Base-by-base conservation (phyloP, 1,140 invertebrate species). In the Bombus haemorrhoidalis region DNA sequence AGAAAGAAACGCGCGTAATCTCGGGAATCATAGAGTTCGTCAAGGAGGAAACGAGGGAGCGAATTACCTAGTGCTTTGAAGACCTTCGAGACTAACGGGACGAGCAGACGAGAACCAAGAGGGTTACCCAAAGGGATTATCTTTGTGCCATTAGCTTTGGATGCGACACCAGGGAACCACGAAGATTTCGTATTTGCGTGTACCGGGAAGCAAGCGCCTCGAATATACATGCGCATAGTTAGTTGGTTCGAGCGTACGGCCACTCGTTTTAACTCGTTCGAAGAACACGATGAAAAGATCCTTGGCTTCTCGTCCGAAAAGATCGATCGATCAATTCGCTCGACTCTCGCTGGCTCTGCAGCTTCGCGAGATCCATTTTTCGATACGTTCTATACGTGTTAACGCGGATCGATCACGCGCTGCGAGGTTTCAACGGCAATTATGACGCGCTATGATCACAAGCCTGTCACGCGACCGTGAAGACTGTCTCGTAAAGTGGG, bases 141-240 rank as follows among this genome's bases (percentile, higher is more conserved):
- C 92, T 93, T 93, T 92, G 92, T 93, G 84, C 89, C 92, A 94
- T 94, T 92, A 93, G 89, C 91, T 92, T 92, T 92, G 90, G 92
- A 92, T 86, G 89, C 87, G 74, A 85, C 71, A 66, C 86, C 71
- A n/a, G 22, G 78, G 86, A 89, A 83, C 62, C 86, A 80, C 73
- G 34, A 41, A 71, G 69, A 66, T 80, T 66, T 73, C 81, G 79
- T 87, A 92, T 92, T 92, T 92, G 83, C 91, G 90, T 91, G 84
- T 83, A 90, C 91, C 87, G 90, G 90, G 85, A 73, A 83, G 89
- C n/a, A 25, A 25, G 1, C 9, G 34, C 13, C 39, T 28, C 28
- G 10, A 34, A 66, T 47, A 12, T 47, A 28, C 3, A 1, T 53
- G 22, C 8, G 47, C 22, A 53, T 53, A 53, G 47, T 22, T 53